A percentile compares a stretch with the other conserved stretches of the same genome.
Conservation (phyloP, 2,113 vertebrate species). For the Herpetotheres cachinnans region DNA sequence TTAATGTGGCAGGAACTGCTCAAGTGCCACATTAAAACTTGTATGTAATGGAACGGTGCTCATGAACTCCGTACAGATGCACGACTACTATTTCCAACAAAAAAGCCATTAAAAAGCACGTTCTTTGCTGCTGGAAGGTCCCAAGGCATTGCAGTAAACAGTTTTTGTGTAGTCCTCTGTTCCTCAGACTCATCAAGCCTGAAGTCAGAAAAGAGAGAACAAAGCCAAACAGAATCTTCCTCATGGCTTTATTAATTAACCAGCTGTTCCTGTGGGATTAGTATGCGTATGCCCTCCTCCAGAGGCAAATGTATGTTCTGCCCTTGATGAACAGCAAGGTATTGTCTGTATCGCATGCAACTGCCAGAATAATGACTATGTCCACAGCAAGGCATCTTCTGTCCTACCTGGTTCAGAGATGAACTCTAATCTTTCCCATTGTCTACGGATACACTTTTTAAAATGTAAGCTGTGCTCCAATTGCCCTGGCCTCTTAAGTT, state of each 20-base stretch:
- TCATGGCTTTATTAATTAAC: constrained; percentile 10
- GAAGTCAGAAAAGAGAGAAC: neutral
- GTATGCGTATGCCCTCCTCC: neutral
- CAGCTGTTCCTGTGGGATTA: neutral
- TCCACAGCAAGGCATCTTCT: neutral
- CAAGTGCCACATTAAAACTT: neutral
- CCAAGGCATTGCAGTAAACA: neutral
- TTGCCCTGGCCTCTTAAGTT: neutral
- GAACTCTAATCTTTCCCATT: neutral
- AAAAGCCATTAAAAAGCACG: neutral
- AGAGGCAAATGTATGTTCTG: neutral
- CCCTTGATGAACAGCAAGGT: neutral
- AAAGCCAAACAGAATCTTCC: neutral
- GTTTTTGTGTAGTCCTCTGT: neutral
- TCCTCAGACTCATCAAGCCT: neutral
- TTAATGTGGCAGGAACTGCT: neutral
- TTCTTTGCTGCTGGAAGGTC: neutral
- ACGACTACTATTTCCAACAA: neutral
- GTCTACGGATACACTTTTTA: neutral
- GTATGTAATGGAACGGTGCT: neutral
- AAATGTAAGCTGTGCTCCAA: neutral
- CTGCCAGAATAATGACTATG: neutral
- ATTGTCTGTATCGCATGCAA: neutral
- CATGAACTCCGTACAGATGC: neutral
- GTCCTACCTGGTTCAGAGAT: neutral